phyloP scores from a whole-genome alignment of 1,140 invertebrate species.

The Neodiprion pinetum region DNA sequence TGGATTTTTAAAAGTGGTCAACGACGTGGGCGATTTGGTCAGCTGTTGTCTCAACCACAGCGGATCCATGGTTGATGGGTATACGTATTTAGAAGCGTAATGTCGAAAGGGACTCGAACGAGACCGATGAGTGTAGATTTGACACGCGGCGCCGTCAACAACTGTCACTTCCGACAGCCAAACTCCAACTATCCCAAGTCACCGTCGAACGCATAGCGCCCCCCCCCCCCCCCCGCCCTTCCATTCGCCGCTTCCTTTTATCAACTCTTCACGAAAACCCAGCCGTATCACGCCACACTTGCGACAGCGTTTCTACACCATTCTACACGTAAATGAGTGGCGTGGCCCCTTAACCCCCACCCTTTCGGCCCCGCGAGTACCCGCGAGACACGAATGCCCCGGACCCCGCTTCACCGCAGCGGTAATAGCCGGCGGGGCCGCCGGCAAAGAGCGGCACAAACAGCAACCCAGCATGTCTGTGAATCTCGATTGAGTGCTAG shows the following conservation, averaged over 20 bases:
- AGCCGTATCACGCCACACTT: not conserved
- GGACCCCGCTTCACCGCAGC: too few relatives aligned
- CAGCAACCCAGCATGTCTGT: too few relatives aligned
- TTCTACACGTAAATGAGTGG: not conserved
- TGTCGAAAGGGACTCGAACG: too few relatives aligned
- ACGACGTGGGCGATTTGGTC: not conserved
- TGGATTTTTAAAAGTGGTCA: slow-evolving; percentile 50
- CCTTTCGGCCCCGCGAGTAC: too few relatives aligned
- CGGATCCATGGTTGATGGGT: slow-evolving; percentile 30
- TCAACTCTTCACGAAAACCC: not conserved
- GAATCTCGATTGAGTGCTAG: too few relatives aligned
- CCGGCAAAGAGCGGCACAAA: too few relatives aligned
- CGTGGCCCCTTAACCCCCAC: too few relatives aligned
- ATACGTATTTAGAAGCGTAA: too few relatives aligned
- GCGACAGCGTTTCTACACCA: not conserved
- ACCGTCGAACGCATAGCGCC: not conserved
- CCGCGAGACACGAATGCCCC: too few relatives aligned
- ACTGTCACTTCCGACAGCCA: not conserved
- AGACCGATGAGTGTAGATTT: not conserved
- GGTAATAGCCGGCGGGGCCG: too few relatives aligned
- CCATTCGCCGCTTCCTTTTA: not conserved
- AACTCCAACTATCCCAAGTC: not conserved
- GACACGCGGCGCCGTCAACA: not conserved
- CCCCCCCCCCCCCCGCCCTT: not conserved
- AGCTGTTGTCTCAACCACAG: slow-evolving; percentile 19